A percentile compares a stretch with the other conserved stretches of the same genome.
These are phyloP conservation scores for Erpobdella octoculata DNA, from an alignment of 2,888 invertebrate genomes.

Conservation along the genomic window DNA sequence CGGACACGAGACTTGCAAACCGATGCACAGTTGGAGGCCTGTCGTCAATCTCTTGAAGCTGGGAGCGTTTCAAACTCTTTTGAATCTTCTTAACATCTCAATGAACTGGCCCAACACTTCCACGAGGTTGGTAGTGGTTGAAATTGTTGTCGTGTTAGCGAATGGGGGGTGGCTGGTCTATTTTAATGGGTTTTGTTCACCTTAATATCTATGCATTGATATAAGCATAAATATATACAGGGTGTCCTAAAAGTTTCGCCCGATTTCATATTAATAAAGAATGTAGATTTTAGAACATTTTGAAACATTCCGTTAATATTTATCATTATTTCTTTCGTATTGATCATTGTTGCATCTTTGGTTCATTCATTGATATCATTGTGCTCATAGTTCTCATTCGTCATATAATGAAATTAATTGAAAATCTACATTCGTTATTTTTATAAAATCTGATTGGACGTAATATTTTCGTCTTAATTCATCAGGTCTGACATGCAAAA, in stretches of 20 bases:
- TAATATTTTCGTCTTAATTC: slow-evolving; percentile 23
- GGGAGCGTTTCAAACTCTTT: slow-evolving; percentile 34
- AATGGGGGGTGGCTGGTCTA: not conserved
- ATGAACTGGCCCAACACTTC: slow-evolving; percentile 80
- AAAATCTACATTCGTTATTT: no score
- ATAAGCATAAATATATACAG: not conserved
- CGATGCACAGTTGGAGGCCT: slow-evolving; percentile 73
- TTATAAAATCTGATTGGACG: no score
- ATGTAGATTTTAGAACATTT: no score
- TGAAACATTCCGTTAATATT: no score
- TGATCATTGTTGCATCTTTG: no score
- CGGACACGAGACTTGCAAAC: slow-evolving; percentile 60
- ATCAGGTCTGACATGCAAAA: slow-evolving; percentile 70
- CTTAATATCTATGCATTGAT: no score
- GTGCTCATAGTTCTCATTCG: no score
- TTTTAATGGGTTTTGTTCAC: not conserved
- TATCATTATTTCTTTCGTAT: no score
- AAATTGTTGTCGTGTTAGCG: not conserved
- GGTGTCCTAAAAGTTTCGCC: no score
- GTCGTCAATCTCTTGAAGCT: slow-evolving; percentile 62
- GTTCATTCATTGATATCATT: no score
- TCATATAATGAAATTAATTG: no score
- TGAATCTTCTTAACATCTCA: slow-evolving; percentile 74
- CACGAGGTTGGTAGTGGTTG: slow-evolving; percentile 56
- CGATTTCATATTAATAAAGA: no score